Conservation (phyloP, 2,888 invertebrate genomes). For the Horisme vitalbata region DNA sequence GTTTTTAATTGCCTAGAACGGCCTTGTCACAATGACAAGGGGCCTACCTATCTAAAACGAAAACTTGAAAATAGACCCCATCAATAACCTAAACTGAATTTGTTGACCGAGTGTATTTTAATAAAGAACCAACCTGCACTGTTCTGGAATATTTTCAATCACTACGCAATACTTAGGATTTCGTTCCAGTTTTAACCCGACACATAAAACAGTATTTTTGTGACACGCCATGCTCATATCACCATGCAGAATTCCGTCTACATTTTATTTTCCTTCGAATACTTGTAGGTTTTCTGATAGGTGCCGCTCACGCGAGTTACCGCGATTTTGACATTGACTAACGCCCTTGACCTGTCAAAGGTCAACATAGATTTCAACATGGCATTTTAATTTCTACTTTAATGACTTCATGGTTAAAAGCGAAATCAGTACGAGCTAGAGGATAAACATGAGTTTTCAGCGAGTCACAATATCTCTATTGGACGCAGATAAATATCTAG, state of each 20-base stretch:
- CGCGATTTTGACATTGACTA: constrained; percentile 33
- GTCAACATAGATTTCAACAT: constrained; percentile 22
- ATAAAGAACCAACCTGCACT: no score
- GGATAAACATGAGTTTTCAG: no score
- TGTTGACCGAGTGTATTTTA: no score
- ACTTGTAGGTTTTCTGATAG: constrained; percentile 36
- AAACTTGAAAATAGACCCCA: no score
- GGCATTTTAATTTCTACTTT: neutral
- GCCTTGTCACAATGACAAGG: no score
- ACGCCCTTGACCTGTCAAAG: constrained; percentile 28
- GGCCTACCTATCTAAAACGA: no score
- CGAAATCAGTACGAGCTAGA: no score
- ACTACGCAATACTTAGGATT: constrained; percentile 3
- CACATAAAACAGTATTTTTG: constrained; percentile 26
- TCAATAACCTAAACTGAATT: no score
- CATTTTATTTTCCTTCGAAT: constrained; percentile 34
- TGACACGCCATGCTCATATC: constrained; percentile 30
- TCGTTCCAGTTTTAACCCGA: constrained; percentile 23
- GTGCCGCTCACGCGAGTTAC: constrained; percentile 41
- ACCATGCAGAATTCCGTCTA: constrained; percentile 32
- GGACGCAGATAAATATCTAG: no score
- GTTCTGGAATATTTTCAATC: neutral
- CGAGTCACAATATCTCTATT: no score
- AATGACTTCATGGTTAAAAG: no score
- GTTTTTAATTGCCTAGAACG: no score